These are phyloP conservation scores for Zosterops lateralis DNA, from an alignment of 2,113 vertebrate genomes.

Conservation along the genomic window DNA sequence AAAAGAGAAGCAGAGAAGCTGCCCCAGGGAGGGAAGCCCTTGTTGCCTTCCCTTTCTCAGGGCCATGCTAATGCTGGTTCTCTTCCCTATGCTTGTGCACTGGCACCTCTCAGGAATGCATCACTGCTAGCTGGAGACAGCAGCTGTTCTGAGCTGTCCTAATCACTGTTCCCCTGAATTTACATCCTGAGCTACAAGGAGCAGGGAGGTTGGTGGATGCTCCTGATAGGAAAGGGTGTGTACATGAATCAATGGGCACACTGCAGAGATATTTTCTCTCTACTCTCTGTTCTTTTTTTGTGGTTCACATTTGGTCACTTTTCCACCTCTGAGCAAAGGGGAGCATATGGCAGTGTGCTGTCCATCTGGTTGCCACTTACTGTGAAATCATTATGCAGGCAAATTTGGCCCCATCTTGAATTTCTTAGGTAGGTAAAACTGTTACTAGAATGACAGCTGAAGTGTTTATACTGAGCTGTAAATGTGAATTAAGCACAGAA, in stretches of 20 bases:
- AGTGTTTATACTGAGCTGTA: background rate
- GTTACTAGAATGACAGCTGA: slow-evolving; percentile 15
- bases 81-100: fast-evolving
- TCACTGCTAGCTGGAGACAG: background rate
- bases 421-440: slow-evolving; percentile 21
- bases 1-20: background rate
- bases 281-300: background rate
- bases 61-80: fast-evolving
- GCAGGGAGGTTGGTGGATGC: background rate
- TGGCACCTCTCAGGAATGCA: background rate
- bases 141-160: background rate
- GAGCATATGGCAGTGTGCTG: slow-evolving; percentile 33
- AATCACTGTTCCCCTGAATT: fast-evolving
- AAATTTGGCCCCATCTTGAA: slow-evolving; percentile 15
- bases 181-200: fast-evolving
- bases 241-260: background rate
- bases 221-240: background rate
- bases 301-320: background rate
- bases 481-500: background rate
- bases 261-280: background rate
- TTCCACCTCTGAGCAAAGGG: slow-evolving; percentile 12
- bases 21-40: background rate
- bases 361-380: slow-evolving; percentile 48
- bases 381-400: slow-evolving; percentile 14
- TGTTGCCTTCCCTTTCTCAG: background rate